Conservation (phyloP, 2,888 invertebrate genomes). For the Phortica magna region DNA sequence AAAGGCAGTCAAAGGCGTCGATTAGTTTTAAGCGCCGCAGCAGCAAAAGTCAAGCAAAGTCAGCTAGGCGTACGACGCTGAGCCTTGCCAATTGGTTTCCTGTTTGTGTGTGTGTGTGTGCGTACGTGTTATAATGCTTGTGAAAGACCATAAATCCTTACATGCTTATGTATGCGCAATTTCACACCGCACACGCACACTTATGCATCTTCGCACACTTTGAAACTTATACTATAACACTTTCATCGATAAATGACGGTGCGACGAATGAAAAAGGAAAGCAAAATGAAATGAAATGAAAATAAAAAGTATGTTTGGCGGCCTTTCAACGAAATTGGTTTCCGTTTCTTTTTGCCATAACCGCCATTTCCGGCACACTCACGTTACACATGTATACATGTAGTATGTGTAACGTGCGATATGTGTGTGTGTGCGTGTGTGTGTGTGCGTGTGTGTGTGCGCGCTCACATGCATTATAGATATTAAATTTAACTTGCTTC, state of each 20-base stretch:
- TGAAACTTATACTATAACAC: neutral
- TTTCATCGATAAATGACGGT: neutral
- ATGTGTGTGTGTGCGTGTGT: too few species aligned
- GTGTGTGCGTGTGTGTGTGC: neutral
- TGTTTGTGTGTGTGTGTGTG: neutral
- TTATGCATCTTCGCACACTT: slow-evolving; percentile 6
- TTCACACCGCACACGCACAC: slow-evolving; percentile 63
- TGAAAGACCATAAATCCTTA: slow-evolving; percentile 68
- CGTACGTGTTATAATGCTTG: slow-evolving; percentile 63
- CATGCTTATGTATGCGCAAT: slow-evolving; percentile 70
- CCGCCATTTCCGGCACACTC: neutral
- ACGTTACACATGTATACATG: neutral
- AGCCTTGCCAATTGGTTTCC: neutral
- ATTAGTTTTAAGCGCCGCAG: slow-evolving; percentile 26
- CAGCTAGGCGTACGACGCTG: neutral
- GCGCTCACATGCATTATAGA: neutral
- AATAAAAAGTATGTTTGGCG: slow-evolving; percentile 15
- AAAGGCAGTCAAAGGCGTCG: slow-evolving; percentile 32
- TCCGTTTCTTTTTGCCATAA: slow-evolving; percentile 9
- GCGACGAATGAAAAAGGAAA: too few species aligned
- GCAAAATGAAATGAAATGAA: neutral
- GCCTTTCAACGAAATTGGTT: slow-evolving; percentile 32
- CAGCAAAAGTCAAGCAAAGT: slow-evolving; percentile 28
- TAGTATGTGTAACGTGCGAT: too few species aligned
- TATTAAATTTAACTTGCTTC: slow-evolving; percentile 8